Conservation (phyloP, 2,888 invertebrate species). For the Timandra comae region DNA sequence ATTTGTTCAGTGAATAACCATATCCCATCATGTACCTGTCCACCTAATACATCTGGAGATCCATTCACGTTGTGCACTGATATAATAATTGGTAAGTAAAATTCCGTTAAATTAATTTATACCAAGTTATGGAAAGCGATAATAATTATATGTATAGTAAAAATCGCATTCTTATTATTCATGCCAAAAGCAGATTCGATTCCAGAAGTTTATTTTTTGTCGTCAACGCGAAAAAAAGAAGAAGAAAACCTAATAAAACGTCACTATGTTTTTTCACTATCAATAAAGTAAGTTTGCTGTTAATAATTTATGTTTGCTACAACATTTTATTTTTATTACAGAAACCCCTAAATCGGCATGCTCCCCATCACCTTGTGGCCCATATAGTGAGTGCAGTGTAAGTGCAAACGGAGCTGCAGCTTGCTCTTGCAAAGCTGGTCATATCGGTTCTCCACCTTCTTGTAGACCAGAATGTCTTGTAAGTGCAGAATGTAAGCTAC, state of each 20-base stretch:
- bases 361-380: slow-evolving; percentile 86
- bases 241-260: too few species aligned
- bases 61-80: slow-evolving; percentile 77
- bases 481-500: slow-evolving; percentile 82
- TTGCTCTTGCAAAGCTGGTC: slow-evolving; percentile 83
- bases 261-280: too few species aligned
- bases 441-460: slow-evolving; percentile 84
- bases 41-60: slow-evolving; percentile 81
- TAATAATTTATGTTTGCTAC: too few species aligned
- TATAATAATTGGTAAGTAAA: slow-evolving; percentile 41
- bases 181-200: too few species aligned
- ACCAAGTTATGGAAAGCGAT: background rate
- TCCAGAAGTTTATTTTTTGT: too few species aligned
- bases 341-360: slow-evolving; percentile 67
- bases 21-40: slow-evolving; percentile 84
- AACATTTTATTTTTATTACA: slow-evolving; percentile 20
- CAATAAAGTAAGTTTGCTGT: too few species aligned
- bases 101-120: background rate
- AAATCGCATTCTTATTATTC: too few species aligned
- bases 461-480: slow-evolving; percentile 86
- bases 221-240: too few species aligned
- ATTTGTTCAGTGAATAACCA: slow-evolving; percentile 86
- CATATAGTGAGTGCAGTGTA: slow-evolving; percentile 80
- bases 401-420: slow-evolving; percentile 74
- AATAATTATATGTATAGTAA: too few species aligned